phyloP scores from a whole-genome alignment of 2,797 vertebrate species.

The Rhinoraja longicauda region DNA sequence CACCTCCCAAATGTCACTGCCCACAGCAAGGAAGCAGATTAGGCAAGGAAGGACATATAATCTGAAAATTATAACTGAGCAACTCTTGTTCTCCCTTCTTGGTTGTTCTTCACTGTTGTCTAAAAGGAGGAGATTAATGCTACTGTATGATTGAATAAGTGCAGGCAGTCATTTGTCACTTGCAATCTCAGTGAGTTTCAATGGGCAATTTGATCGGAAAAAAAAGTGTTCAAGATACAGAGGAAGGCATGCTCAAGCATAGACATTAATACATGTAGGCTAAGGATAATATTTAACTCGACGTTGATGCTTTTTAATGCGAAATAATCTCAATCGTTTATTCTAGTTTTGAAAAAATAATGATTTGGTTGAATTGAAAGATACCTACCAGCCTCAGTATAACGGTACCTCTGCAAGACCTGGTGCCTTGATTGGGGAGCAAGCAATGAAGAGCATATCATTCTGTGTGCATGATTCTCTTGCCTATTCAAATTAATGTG shows the following conservation, averaged over 20 bases:
- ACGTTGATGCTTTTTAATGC: not conserved
- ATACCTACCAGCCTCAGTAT: no score
- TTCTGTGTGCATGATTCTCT: not conserved
- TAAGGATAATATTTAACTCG: not conserved
- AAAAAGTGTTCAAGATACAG: no score
- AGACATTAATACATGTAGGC: not conserved
- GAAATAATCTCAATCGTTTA: not conserved
- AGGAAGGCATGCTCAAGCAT: not conserved
- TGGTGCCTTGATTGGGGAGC: not conserved
- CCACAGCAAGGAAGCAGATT: not conserved
- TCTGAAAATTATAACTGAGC: not conserved
- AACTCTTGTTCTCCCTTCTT: not conserved
- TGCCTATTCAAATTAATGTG: not conserved
- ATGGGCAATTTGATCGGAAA: not conserved
- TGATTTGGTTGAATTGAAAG: not conserved
- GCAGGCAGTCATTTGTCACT: not conserved
- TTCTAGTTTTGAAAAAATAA: not conserved
- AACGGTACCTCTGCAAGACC: not conserved
- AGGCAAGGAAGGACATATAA: not conserved
- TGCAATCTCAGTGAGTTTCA: not conserved
- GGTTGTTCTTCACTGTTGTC: not conserved
- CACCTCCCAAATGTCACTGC: not conserved
- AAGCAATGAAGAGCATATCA: not conserved
- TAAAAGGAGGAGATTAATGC: not conserved
- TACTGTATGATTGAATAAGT: not conserved